Evolutionary conservation across 53 echinoderm and acorn worm species (phyloP).

Genomic region (Holothuria scabra): DNA sequence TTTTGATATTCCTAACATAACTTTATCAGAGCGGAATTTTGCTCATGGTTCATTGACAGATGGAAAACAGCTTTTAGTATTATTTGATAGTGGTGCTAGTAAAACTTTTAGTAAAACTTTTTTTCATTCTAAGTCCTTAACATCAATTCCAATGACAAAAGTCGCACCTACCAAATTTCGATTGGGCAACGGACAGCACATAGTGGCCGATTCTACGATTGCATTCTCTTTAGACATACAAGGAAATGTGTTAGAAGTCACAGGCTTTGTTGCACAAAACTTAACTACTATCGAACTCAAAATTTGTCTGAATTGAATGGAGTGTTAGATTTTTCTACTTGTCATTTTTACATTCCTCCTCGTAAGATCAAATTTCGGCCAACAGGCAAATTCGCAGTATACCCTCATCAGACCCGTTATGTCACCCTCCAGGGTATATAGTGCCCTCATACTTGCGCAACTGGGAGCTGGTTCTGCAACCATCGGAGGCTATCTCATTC

Average conservation of each 20-base stretch:
- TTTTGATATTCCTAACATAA: not conserved
- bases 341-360: conserved; percentile 28
- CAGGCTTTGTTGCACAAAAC: not conserved
- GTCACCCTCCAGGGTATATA: not conserved
- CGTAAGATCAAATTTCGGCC: not conserved
- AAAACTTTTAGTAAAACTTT: conserved; percentile 26
- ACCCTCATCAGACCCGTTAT: not conserved
- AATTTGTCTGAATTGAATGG: conserved; percentile 44
- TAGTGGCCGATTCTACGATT: not conserved
- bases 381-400: not conserved
- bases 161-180: not conserved
- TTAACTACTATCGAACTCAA: conserved; percentile 34
- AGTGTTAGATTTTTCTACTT: conserved; percentile 21
- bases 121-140: conserved; percentile 17
- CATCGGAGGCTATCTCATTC: not conserved
- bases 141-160: not conserved
- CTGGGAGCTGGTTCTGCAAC: not conserved
- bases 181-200: conserved; percentile 28
- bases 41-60: conserved; percentile 22
- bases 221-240: not conserved
- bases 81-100: conserved; percentile 62
- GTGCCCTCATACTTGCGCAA: conserved; percentile 10
- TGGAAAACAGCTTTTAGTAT: conserved; percentile 41
- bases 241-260: too few relatives aligned
- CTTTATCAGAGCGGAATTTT: conserved; percentile 27